Conservation (phyloP, 2,797 vertebrate species). For the Alcedo quadribrachys region DNA sequence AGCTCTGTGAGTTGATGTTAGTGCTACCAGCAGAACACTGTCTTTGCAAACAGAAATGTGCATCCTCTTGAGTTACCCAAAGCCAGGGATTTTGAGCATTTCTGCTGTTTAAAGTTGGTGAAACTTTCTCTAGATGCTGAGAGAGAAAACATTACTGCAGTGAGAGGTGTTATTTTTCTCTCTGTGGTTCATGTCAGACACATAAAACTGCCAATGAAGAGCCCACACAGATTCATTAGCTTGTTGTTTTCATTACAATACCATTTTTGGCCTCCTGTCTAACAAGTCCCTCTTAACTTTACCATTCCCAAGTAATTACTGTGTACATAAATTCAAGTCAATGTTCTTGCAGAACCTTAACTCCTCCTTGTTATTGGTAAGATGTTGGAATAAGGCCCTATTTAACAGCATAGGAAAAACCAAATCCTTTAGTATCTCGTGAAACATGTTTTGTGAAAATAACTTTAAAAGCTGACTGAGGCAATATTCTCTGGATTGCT, state of each 20-base stretch:
- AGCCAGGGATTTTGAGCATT: neutral
- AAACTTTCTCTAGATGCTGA: neutral
- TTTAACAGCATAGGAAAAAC: neutral
- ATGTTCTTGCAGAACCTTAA: neutral
- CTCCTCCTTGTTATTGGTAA: neutral
- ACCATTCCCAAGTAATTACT: neutral
- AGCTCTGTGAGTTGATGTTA: neutral
- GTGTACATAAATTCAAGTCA: neutral
- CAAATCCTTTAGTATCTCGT: neutral
- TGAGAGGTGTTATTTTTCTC: constrained; percentile 7
- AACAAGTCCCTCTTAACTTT: neutral
- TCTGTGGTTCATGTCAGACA: neutral
- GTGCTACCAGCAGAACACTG: neutral
- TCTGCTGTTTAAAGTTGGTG: neutral
- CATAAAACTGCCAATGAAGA: neutral
- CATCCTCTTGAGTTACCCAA: neutral
- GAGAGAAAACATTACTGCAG: neutral
- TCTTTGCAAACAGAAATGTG: neutral
- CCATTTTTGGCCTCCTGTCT: neutral
- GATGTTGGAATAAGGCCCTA: neutral
- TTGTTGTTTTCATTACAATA: constrained; percentile 18
- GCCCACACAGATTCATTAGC: neutral
- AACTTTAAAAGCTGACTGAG: constrained; percentile 3
- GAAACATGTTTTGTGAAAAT: neutral
- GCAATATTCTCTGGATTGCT: neutral